phyloP scores from a whole-genome alignment of 2,888 invertebrate genomes.

The Drosophila rellima region DNA sequence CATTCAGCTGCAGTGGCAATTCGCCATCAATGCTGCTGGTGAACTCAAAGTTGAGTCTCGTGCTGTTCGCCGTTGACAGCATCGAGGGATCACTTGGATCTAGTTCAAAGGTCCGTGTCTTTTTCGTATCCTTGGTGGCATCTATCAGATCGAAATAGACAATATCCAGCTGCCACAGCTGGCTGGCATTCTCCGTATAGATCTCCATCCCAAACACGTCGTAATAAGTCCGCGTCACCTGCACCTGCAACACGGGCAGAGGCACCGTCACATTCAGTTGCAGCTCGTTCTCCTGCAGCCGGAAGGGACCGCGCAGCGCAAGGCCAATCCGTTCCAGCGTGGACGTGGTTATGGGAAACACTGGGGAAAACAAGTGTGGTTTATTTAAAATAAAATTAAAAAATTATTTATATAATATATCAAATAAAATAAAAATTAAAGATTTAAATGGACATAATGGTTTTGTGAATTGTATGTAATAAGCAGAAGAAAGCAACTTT shows the following conservation, averaged over 20 bases:
- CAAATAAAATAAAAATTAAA: too few species aligned
- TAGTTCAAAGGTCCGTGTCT: conserved; percentile 82
- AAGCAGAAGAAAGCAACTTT: too few species aligned
- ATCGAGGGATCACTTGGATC: conserved; percentile 54
- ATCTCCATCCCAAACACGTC: conserved; percentile 68
- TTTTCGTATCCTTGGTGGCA: conserved; percentile 86
- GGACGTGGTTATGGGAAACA: conserved; percentile 81
- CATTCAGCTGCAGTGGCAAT: conserved; percentile 87
- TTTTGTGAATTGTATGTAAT: too few species aligned
- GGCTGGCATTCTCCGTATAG: conserved; percentile 71
- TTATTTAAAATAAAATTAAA: too few species aligned
- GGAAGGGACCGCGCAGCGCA: conserved; percentile 88
- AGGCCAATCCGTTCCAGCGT: conserved; percentile 86
- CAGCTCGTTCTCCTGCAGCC: conserved; percentile 86
- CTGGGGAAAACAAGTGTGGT: too few species aligned
- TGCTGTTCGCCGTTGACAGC: conserved; percentile 60
- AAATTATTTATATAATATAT: too few species aligned
- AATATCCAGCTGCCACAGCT: conserved; percentile 81
- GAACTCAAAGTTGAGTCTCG: conserved; percentile 78
- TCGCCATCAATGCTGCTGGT: conserved; percentile 80
- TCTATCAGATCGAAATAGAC: conserved; percentile 83
- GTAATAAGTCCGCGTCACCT: conserved; percentile 75
- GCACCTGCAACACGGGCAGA: conserved; percentile 71
- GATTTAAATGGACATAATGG: too few species aligned
- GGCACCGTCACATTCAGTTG: conserved; percentile 58